These are phyloP conservation scores for Aphidius colemani DNA, from an alignment of 2,888 invertebrate species.

Conservation along the genomic window DNA sequence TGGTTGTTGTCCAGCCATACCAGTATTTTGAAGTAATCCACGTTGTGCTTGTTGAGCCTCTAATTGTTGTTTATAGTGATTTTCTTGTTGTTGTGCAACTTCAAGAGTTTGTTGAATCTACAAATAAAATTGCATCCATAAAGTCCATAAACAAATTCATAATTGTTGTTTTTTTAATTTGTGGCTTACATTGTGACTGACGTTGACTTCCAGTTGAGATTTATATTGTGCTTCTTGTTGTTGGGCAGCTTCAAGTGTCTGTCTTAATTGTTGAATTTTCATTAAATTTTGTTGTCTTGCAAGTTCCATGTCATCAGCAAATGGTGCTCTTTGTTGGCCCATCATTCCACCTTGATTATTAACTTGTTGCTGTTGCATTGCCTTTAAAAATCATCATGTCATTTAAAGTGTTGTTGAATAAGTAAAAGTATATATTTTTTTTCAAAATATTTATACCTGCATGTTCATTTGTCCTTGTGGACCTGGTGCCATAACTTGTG, in stretches of 20 bases:
- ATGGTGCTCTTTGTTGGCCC: conserved; percentile 57
- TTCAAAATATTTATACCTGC: conserved; percentile 39
- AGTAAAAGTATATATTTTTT: too few relatives aligned
- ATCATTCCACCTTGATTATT: conserved; percentile 42
- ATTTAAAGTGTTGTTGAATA: too few relatives aligned
- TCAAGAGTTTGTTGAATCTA: conserved; percentile 70
- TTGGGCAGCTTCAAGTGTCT: conserved; percentile 80
- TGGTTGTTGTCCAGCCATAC: conserved; percentile 57
- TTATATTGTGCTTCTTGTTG: conserved; percentile 80
- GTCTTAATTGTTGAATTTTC: conserved; percentile 77
- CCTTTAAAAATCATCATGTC: conserved; percentile 30
- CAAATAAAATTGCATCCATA: neutral
- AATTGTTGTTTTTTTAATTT: conserved; percentile 1
- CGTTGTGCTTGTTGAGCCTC: conserved; percentile 63
- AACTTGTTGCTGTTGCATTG: conserved; percentile 52
- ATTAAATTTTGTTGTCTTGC: conserved; percentile 79
- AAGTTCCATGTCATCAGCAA: conserved; percentile 69
- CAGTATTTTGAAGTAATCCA: conserved; percentile 50
- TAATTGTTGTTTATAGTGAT: conserved; percentile 75
- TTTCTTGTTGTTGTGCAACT: conserved; percentile 78
- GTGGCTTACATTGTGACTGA: conserved; percentile 58
- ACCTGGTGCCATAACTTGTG: conserved; percentile 47
- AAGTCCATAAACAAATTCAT: too few relatives aligned
- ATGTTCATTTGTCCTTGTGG: conserved; percentile 54
- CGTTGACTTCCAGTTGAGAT: conserved; percentile 75